Conservation (phyloP, 2,797 vertebrate species). For the Dromococcyx pavoninus region DNA sequence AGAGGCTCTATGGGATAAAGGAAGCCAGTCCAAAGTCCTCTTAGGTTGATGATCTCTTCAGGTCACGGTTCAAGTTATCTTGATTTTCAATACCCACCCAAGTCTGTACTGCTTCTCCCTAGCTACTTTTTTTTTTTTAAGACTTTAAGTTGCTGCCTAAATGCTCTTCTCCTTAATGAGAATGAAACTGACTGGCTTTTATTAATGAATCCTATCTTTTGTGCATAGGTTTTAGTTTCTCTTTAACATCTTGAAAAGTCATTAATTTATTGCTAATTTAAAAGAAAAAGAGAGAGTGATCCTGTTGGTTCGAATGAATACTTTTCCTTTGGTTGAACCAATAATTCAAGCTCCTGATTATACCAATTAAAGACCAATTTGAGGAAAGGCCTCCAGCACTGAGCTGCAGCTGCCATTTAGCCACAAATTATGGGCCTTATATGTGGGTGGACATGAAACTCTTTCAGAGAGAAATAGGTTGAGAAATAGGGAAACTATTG, state of each 20-base stretch:
- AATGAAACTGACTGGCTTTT: conserved; percentile 55
- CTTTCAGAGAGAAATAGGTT: conserved; percentile 78
- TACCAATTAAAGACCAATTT: conserved; percentile 69
- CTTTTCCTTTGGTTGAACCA: conserved; percentile 59
- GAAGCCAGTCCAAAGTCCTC: conserved; percentile 53
- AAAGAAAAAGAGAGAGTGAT: conserved; percentile 58
- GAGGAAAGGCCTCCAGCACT: conserved; percentile 77
- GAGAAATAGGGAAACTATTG: conserved; percentile 58
- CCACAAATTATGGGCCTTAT: conserved; percentile 88
- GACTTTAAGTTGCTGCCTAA: conserved; percentile 64
- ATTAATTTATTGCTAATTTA: conserved; percentile 68
- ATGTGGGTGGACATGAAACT: conserved; percentile 85
- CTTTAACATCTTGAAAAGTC: conserved; percentile 61
- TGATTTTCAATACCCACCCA: conserved; percentile 67
- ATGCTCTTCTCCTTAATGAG: conserved; percentile 68
- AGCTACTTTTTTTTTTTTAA: conserved; percentile 47
- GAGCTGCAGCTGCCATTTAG: conserved; percentile 86
- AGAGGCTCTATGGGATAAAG: conserved; percentile 46
- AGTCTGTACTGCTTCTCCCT: conserved; percentile 34
- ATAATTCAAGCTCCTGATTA: conserved; percentile 72
- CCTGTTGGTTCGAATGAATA: conserved; percentile 57
- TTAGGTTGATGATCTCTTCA: conserved; percentile 72
- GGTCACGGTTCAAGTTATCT: conserved; percentile 73
- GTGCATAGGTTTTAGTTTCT: conserved; percentile 70
- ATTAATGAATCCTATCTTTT: conserved; percentile 68